phyloP scores from a whole-genome alignment of 2,113 vertebrate genomes.

The Colius striatus region DNA sequence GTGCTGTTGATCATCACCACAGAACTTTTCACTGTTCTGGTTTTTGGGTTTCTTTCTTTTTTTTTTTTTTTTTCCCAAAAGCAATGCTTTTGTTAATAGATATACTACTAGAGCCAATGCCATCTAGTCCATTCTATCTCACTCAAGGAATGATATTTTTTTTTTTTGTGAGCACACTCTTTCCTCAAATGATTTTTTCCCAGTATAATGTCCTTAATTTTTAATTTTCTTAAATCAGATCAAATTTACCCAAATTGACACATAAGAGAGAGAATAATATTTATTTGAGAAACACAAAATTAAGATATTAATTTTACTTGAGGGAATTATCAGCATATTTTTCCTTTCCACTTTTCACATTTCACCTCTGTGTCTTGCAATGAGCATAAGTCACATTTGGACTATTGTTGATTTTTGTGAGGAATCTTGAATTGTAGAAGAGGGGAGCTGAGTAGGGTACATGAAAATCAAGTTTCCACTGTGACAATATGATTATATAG shows the following conservation, averaged over 20 bases:
- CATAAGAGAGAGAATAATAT: neutral
- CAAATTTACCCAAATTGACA: neutral
- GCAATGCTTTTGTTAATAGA: neutral
- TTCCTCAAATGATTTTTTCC: neutral
- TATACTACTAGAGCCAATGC: neutral
- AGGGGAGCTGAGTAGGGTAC: accelerated
- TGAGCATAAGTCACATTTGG: neutral
- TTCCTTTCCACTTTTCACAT: neutral
- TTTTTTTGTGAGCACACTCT: neutral
- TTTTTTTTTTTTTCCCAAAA: neutral
- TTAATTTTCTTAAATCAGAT: neutral
- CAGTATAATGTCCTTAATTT: neutral
- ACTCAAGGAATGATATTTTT: neutral
- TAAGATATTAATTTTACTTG: neutral
- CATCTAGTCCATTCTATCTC: neutral
- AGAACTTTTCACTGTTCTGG: neutral
- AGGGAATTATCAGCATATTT: neutral
- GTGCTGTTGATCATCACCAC: no score
- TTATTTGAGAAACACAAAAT: neutral
- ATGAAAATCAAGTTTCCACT: neutral
- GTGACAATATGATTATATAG: neutral
- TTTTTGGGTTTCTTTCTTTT: no score
- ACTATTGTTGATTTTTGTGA: neutral
- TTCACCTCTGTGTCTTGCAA: neutral
- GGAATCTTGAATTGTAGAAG: neutral